Evolutionary conservation across 1,140 invertebrate species (phyloP).

Genomic region (Protaetia brevitarsis): DNA sequence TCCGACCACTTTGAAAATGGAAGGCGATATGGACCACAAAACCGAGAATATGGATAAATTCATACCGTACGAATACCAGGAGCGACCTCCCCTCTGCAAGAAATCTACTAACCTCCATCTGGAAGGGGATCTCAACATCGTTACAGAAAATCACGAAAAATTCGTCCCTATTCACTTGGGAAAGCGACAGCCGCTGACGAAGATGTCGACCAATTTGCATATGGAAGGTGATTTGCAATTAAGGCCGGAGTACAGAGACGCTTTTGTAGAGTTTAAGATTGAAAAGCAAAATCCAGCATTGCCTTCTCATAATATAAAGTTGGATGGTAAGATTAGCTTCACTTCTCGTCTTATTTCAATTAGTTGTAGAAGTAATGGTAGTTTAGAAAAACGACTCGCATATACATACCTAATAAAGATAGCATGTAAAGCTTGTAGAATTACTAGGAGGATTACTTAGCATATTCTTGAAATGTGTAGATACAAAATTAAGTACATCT

Average conservation of each 20-base stretch:
- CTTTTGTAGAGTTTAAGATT: conserved; percentile 42
- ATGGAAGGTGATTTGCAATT: conserved; percentile 43
- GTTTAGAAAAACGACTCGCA: too few relatives aligned
- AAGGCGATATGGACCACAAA: conserved; percentile 51
- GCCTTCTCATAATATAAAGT: conserved; percentile 38
- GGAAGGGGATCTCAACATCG: conserved; percentile 52
- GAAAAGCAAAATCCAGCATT: conserved; percentile 32
- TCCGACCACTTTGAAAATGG: conserved; percentile 47
- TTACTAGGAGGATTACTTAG: too few relatives aligned
- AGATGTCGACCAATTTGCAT: conserved; percentile 50
- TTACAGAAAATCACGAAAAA: conserved; percentile 53
- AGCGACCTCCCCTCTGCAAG: conserved; percentile 42
- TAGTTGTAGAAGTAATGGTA: neutral
- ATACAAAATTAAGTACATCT: too few relatives aligned
- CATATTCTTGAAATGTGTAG: too few relatives aligned
- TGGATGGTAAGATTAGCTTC: conserved; percentile 18
- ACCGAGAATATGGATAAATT: conserved; percentile 57
- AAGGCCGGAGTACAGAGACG: conserved; percentile 43
- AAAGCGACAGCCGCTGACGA: conserved; percentile 37
- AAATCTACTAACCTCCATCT: conserved; percentile 53
- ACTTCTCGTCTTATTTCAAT: neutral
- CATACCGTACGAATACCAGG: conserved; percentile 46
- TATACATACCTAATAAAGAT: too few relatives aligned
- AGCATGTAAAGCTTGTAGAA: too few relatives aligned
- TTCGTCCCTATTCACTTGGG: conserved; percentile 49